Conservation (phyloP, 2,888 invertebrate genomes). For the Lycia hirtaria region DNA sequence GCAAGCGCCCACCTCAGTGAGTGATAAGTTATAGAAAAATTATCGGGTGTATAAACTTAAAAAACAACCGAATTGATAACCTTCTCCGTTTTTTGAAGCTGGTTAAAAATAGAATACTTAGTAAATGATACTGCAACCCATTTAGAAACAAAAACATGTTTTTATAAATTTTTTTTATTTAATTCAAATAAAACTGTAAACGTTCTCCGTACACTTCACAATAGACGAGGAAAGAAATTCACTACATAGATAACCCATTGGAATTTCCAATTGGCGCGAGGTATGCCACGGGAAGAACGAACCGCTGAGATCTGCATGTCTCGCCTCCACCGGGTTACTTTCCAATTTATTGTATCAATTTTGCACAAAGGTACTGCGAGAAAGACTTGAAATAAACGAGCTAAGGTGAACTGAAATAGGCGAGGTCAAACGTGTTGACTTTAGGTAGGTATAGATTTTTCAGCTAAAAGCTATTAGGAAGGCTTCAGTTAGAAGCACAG, state of each 20-base stretch:
- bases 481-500: slow-evolving; percentile 21
- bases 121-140: no score
- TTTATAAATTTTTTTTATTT: background rate
- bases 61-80: no score
- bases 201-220: slow-evolving; percentile 1
- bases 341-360: slow-evolving; percentile 72
- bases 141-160: no score
- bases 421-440: slow-evolving; percentile 19
- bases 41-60: no score
- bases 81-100: no score
- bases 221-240: background rate
- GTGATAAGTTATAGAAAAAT: no score
- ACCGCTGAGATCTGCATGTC: slow-evolving; percentile 68
- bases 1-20: no score
- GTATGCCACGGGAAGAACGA: slow-evolving; percentile 64
- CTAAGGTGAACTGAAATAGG: slow-evolving; percentile 16
- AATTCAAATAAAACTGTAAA: background rate
- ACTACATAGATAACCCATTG: slow-evolving; percentile 51
- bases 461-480: background rate
- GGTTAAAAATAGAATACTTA: no score
- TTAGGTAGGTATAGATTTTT: slow-evolving; percentile 12
- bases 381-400: slow-evolving; percentile 32
- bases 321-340: slow-evolving; percentile 57
- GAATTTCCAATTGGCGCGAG: slow-evolving; percentile 76
- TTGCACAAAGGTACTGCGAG: slow-evolving; percentile 48